These are phyloP conservation scores for Argyresthia albistria DNA, from an alignment of 2,888 invertebrate genomes.

Conservation along the genomic window DNA sequence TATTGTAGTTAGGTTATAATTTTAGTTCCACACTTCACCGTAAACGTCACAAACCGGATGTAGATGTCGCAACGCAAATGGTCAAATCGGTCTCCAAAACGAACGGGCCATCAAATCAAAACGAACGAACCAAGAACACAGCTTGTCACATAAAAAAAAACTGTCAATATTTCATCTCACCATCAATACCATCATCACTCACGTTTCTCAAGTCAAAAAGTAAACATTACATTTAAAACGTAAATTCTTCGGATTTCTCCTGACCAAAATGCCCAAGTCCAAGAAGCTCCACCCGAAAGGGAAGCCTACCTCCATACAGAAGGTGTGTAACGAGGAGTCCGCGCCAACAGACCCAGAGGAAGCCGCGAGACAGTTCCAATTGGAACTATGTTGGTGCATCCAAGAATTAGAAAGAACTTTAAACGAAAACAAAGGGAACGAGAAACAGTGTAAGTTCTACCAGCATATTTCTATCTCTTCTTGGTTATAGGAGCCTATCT, in stretches of 20 bases:
- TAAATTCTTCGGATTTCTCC: neutral
- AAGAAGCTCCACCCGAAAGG: constrained; percentile 55
- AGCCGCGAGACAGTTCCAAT: constrained; percentile 77
- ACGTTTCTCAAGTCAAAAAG: too few species aligned
- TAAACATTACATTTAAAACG: too few species aligned
- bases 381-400: constrained; percentile 87
- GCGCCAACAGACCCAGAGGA: constrained; percentile 48
- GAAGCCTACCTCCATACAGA: constrained; percentile 50
- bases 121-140: too few species aligned
- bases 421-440: constrained; percentile 72
- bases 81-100: too few species aligned
- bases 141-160: too few species aligned
- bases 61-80: neutral
- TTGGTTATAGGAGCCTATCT: too few species aligned
- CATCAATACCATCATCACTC: too few species aligned
- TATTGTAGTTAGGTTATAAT: neutral
- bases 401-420: constrained; percentile 77
- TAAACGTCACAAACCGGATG: neutral
- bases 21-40: neutral
- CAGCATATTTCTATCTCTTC: too few species aligned
- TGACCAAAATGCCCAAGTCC: constrained; percentile 47
- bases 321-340: constrained; percentile 41
- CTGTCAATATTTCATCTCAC: too few species aligned
- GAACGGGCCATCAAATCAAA: too few species aligned
- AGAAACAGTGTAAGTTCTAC: constrained; percentile 66